Base-by-base conservation (phyloP, 2,113 vertebrate species). In the Periophthalmodon schlosseri region DNA sequence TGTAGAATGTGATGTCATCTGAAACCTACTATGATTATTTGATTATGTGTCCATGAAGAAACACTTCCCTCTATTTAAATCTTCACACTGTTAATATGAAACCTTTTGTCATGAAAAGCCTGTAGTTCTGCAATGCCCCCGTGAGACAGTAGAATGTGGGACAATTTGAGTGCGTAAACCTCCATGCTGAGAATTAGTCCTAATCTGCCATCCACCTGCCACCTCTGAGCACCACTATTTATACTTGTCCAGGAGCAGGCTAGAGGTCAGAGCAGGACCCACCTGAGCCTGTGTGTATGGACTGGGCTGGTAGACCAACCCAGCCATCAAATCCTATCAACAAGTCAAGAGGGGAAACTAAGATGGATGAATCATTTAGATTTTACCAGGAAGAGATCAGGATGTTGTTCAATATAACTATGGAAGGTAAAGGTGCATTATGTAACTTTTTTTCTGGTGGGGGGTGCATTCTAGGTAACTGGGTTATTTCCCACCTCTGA, bases 151-250 rank as follows among this genome's bases (percentile, higher is more conserved):
- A 18, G 33, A 65, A 65, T 44, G 34, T 65, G 63, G 33, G 33
- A 39, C 66, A 69, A 47, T 69, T 80, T 16, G 11, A 72, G 34
- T 6, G n/a, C 47, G 61, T 76, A 12, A 68, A 68, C 16, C n/a
- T 73, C 58, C 57, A 67, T 57, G 71, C 80, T 74, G 50, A 72
- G 69, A 80, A 68, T 72, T 23, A 61, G 73, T 50, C 68, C 56
- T 92, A 92, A 92, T 92, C 92, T 87, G 54, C 70, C 74, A 49
- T 73, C 84, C 88, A 91, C 89, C 89, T 88, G 89, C 74, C 75
- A 79, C 10, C 9, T 73, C 67, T 16, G 39, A 9, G 77, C 80
- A 66, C 71, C 69, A 78, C 84, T 89, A 87, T 90, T 84, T 91
- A 89, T 88, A 90, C 78, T 23, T 61, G 70, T 66, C 11, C 21